Evolutionary conservation across 2,113 vertebrate species (phyloP), one percentile per base, ranked within the genome.

Genomic region (Poeciliopsis retropinna): DNA sequence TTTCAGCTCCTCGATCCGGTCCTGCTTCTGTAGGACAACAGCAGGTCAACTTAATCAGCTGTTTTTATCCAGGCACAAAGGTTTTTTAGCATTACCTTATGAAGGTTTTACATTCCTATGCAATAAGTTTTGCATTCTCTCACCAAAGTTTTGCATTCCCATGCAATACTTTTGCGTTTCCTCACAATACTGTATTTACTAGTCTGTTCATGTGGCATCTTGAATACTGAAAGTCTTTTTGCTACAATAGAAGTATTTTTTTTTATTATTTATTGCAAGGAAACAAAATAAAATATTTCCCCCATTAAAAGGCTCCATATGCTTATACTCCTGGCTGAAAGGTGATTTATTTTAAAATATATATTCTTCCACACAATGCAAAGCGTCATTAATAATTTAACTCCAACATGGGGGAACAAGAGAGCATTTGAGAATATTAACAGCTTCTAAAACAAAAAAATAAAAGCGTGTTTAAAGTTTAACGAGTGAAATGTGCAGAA

Each of bases 1-100:
- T 88, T 97, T 97, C 78, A 97, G 84, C 86, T 96, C 96, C 84
- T 97, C 96, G 0, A 97, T 95, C 70, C 96, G 93, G 87, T 97
- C 96, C 91, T 96, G 96, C 81, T 97, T 97, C 95, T 97, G 27
- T 12, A 32, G 25, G 39, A 31, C 0, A 22, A 66, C 3, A 61
- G 22, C 0, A 3, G 8, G 2, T 6, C 0, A 0, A 6, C 7
- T 22, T 13, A 15, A 0, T 12, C 3, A 30, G 19, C 39, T 41
- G 39, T 41, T 41, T 41, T 41, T 41, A 63, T 27, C 19, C 17
- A 17, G 2, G 19, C 39, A 2, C 28, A 17, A n/a, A 60, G 31
- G 7, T 31, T 37, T 37, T 37, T 37, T 37, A 11, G 10, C 34
- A 37, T 37, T 11, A 37, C 10, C 34, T 37, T 37, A 12, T 37